Percentiles rank a stretch among this genome's conserved stretches.
Conservation (phyloP, 2,888 invertebrate species). For the Onchidella celtica region DNA sequence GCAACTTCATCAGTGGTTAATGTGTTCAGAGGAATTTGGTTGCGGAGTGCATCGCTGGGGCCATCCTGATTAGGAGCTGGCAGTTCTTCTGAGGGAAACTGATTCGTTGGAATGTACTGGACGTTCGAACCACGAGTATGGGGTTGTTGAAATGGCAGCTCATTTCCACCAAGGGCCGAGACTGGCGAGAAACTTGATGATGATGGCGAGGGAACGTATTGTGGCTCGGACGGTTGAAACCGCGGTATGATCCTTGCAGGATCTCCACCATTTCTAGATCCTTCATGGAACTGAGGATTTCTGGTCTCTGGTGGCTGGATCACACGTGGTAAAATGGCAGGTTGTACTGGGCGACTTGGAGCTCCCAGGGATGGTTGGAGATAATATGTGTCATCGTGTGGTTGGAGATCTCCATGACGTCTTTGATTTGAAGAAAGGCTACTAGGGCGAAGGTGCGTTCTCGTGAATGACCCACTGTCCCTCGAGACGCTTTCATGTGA, state of each 20-base stretch:
- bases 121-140: not conserved
- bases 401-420: too few species aligned
- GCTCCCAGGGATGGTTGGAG: not conserved
- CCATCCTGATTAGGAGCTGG: not conserved
- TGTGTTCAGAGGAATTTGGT: not conserved
- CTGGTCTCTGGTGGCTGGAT: not conserved
- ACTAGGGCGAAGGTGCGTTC: too few species aligned
- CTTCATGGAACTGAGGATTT: not conserved
- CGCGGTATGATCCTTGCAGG: not conserved
- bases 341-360: not conserved
- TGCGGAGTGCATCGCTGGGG: not conserved
- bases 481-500: too few species aligned
- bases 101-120: not conserved
- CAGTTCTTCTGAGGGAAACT: not conserved
- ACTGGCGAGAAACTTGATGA: not conserved
- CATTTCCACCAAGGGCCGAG: not conserved
- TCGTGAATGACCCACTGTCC: too few species aligned
- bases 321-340: not conserved
- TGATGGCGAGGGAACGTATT: slow-evolving; percentile 7
- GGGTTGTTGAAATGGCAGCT: not conserved
- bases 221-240: slow-evolving; percentile 13
- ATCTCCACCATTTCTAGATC: not conserved
- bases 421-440: too few species aligned
- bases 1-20: not conserved
- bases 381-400: too few species aligned